These are phyloP conservation scores for Lasioglossum figueresi DNA, from an alignment of 2,888 invertebrate species.

Conservation along the genomic window DNA sequence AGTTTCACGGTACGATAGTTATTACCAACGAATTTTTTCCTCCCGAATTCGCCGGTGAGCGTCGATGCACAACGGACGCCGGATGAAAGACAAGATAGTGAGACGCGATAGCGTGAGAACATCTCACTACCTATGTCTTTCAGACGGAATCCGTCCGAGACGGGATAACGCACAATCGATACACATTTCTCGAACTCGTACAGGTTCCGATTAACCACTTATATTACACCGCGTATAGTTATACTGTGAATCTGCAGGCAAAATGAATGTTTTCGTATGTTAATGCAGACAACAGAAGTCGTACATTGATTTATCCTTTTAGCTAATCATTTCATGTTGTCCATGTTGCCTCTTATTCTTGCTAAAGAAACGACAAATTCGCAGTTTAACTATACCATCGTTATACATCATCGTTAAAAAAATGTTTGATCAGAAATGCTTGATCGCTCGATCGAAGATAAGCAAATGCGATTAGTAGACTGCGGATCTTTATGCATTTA, in stretches of 20 bases:
- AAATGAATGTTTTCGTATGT: neutral
- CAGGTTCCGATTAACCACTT: neutral
- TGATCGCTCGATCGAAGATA: neutral
- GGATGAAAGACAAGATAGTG: conserved; percentile 99
- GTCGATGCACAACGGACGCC: conserved; percentile 85
- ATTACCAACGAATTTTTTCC: neutral
- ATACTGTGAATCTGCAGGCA: neutral
- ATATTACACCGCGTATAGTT: neutral
- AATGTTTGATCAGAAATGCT: neutral
- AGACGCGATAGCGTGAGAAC: conserved; percentile 90
- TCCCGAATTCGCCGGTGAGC: conserved; percentile 10
- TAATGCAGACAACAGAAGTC: neutral
- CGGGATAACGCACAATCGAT: neutral
- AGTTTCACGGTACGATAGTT: neutral
- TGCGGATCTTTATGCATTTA: no score
- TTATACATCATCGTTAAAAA: neutral
- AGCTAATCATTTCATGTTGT: neutral
- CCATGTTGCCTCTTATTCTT: neutral
- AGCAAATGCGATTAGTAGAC: neutral
- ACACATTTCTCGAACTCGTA: neutral
- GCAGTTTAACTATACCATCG: no score
- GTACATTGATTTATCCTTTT: neutral
- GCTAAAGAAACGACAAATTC: neutral
- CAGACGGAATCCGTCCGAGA: conserved; percentile 87
- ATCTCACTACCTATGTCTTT: conserved; percentile 99